Conservation (phyloP, 2,797 vertebrate genomes). For the Spondyliosoma cantharus region DNA sequence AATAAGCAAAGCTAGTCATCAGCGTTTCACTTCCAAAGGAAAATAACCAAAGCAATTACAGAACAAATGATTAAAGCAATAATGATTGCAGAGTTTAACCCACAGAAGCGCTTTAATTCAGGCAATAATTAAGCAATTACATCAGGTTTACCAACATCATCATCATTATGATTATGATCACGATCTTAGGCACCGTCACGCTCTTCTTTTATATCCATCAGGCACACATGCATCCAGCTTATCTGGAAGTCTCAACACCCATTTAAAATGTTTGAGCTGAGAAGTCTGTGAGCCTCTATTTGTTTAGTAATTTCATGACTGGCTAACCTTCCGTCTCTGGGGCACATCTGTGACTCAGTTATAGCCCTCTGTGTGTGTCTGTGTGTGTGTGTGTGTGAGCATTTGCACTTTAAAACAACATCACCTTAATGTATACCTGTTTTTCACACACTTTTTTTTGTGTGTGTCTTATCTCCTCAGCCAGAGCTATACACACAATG, state of each 20-base stretch:
- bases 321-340: constrained; percentile 69
- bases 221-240: constrained; percentile 21
- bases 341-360: constrained; percentile 63
- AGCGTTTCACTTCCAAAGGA: neutral
- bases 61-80: no score
- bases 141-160: constrained; percentile 2
- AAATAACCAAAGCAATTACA: neutral
- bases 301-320: constrained; percentile 80
- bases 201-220: constrained; percentile 26
- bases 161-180: constrained; percentile 9
- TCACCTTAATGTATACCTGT: constrained; percentile 36
- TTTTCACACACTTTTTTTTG: constrained; percentile 18
- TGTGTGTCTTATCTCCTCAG: neutral
- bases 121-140: constrained; percentile 25
- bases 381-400: constrained; percentile 35
- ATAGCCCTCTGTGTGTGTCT: constrained; percentile 24
- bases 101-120: constrained; percentile 1
- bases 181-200: constrained; percentile 11
- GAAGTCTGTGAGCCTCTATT: constrained; percentile 68
- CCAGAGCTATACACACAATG: neutral
- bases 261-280: constrained; percentile 51
- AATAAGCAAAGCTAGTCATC: neutral
- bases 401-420: constrained; percentile 59
- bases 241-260: constrained; percentile 48
- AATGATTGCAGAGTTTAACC: neutral